These are phyloP conservation scores for Holothuria scabra DNA, from an alignment of 53 echinoderm and acorn worm species.

Conservation along the genomic window DNA sequence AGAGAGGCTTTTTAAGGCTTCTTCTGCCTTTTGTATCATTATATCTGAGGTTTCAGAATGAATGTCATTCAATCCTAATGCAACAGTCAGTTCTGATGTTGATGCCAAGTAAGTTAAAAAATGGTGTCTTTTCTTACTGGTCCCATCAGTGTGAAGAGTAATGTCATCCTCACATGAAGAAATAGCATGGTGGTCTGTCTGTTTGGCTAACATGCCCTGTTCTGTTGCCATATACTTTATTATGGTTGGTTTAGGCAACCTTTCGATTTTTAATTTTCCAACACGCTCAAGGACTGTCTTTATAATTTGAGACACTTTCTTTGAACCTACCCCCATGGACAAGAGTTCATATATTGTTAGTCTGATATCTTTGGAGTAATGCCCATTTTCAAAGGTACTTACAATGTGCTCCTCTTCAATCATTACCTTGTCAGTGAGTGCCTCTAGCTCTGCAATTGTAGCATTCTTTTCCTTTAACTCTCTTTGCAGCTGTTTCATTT, in stretches of 20 bases:
- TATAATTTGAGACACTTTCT: conserved; percentile 35
- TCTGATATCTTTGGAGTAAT: conserved; percentile 54
- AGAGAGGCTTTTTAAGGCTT: conserved; percentile 44
- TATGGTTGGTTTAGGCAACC: conserved; percentile 30
- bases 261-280: conserved; percentile 2
- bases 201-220: conserved; percentile 43
- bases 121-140: conserved; percentile 25
- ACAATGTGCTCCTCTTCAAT: neutral
- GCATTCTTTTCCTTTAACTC: no score
- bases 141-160: conserved; percentile 51
- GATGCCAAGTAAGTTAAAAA: conserved; percentile 49
- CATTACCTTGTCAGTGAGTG: conserved; percentile 30
- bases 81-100: conserved; percentile 45
- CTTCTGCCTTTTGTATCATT: conserved; percentile 45
- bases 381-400: conserved; percentile 52
- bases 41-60: conserved; percentile 56
- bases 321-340: conserved; percentile 51
- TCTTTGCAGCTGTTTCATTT: neutral
- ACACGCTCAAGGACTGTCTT: conserved; percentile 22
- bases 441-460: conserved; percentile 45
- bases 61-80: conserved; percentile 48
- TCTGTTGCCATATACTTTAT: conserved; percentile 50
- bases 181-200: conserved; percentile 23
- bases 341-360: conserved; percentile 55
- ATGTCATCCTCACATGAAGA: conserved; percentile 17